These are phyloP conservation scores for Brevimyrus niger DNA, from an alignment of 2,113 vertebrate genomes.

Conservation along the genomic window DNA sequence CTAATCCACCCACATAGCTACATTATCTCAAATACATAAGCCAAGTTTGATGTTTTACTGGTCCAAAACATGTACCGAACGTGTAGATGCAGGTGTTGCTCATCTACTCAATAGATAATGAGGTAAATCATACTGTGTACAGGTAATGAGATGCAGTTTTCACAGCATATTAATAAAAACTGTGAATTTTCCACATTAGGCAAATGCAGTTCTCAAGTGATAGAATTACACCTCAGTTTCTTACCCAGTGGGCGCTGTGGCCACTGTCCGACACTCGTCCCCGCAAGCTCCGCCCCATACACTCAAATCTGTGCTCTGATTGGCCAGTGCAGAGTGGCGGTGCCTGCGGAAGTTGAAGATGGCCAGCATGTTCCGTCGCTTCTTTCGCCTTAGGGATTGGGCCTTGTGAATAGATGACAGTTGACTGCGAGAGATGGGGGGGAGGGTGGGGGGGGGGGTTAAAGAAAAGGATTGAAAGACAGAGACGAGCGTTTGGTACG, in stretches of 20 bases:
- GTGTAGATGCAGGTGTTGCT: background rate
- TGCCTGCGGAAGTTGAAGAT: constrained; percentile 67
- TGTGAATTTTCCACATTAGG: background rate
- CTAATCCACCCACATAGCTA: background rate
- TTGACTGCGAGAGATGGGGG: constrained; percentile 47
- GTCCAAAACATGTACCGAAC: background rate
- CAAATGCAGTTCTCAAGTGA: background rate
- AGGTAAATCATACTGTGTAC: background rate
- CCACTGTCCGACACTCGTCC: constrained; percentile 38
- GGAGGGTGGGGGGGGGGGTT: too few relatives aligned
- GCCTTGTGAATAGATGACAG: constrained; percentile 60
- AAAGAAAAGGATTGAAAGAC: background rate
- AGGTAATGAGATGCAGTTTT: background rate
- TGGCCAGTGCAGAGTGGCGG: constrained; percentile 58
- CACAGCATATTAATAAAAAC: background rate
- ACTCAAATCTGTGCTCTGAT: constrained; percentile 53
- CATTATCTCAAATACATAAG: background rate
- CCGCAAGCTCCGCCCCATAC: constrained; percentile 34
- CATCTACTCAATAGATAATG: background rate
- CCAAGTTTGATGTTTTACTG: background rate
- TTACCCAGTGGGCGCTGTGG: constrained; percentile 19
- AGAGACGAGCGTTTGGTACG: background rate
- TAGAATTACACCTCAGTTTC: background rate
- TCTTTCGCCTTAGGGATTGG: constrained; percentile 63
- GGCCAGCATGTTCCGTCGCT: constrained; percentile 59